Base-by-base conservation (phyloP, 2,113 vertebrate species). In the Malurus cyaneus region DNA sequence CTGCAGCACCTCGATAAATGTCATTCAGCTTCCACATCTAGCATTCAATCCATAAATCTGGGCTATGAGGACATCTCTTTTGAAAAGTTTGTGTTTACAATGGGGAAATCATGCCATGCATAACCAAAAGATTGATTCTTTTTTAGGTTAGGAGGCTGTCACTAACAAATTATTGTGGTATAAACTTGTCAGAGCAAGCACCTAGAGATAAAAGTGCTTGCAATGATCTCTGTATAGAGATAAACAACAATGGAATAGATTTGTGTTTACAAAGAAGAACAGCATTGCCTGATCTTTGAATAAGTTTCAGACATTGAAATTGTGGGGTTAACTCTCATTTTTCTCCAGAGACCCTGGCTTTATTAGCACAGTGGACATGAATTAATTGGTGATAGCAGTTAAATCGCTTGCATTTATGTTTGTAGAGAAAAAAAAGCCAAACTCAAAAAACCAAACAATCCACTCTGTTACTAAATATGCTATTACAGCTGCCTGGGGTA, bases 141-240 rank as follows among this genome's bases (percentile, higher is more conserved):
- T 89, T 92, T 79, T 62, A 67, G 54, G 52, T 73, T 70, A 94
- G 73, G 86, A 92, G 49, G 34, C 57, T 92, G 66, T 77, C 36
- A 66, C 86, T 93, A 81, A 76, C 49, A 94, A 91, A 93, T 77
- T 50, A 44, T 34, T 91, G 47, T 84, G 57, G 10, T 72, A 69
- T 69, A 91, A 86, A 91, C 64, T 93, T 93, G 84, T 82, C 73
- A 79, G 83, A 85, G 77, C 47, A 73, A 82, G 60, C 53, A 59
- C 49, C 77, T 56, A 74, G 49, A 89, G 79, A 87, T 60, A 70
- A 65, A 87, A 94, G 32, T 41, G n/a, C 24, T 91, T 70, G 66
- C 92, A 83, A 67, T 67, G n/a, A 86, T 82, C 39, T 81, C 67
- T 62, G 9, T 44, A 3, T 82, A 66, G 72, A 82, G 31, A 39